A percentile compares a stretch with the other conserved stretches of the same genome.
phyloP scores from a whole-genome alignment of 2,797 vertebrate species.

The Aplochiton taeniatus region DNA sequence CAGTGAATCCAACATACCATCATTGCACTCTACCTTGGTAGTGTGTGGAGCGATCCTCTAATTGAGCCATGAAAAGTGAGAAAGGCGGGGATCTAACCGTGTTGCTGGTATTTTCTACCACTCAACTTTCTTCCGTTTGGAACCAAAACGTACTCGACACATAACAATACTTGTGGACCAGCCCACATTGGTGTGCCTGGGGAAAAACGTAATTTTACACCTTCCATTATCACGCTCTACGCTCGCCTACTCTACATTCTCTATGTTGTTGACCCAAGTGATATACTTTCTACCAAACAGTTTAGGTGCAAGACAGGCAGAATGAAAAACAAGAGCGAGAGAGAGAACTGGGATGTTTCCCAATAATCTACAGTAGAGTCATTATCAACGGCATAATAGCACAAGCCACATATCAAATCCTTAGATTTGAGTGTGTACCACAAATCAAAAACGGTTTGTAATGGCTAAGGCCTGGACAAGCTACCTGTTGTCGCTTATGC shows the following conservation, averaged over 20 bases:
- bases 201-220: background rate
- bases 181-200: background rate
- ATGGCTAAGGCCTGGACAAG: background rate
- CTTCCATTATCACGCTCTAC: background rate
- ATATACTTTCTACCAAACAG: too few species aligned
- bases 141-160: background rate
- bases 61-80: background rate
- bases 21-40: too few species aligned
- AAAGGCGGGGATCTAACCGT: background rate
- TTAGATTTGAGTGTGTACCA: too few species aligned
- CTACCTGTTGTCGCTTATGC: background rate
- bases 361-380: too few species aligned
- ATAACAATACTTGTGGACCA: conserved; percentile 1
- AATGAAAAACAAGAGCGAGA: too few species aligned
- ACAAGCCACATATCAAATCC: too few species aligned
- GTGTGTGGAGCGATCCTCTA: background rate
- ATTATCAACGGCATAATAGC: too few species aligned
- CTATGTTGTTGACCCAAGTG: too few species aligned
- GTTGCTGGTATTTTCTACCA: background rate
- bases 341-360: too few species aligned
- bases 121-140: background rate
- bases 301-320: too few species aligned
- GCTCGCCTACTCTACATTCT: too few species aligned
- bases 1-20: too few species aligned
- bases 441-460: background rate